Percentiles rank a stretch among this genome's conserved stretches.
Conservation (phyloP, 2,113 vertebrate genomes). For the Jaculus jaculus region DNA sequence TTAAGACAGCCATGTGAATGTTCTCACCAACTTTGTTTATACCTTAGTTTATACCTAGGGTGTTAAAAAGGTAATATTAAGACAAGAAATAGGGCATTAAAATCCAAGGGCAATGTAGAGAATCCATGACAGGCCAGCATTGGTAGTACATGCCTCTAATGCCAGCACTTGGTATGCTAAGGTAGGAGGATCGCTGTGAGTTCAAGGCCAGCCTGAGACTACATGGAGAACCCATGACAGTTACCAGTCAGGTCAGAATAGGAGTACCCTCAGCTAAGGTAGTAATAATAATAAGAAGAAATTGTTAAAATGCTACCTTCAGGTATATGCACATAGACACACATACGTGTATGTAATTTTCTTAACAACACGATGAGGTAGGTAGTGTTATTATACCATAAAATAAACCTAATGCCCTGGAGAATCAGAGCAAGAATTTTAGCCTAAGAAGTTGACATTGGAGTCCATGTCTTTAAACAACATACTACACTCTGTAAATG, state of each 20-base stretch:
- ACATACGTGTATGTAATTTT: background rate
- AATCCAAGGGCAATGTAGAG: background rate
- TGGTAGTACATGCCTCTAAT: no score
- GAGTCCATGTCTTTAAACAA: background rate
- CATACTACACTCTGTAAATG: background rate
- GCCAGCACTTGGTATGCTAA: no score
- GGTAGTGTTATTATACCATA: background rate
- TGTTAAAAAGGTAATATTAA: background rate
- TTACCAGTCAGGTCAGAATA: background rate
- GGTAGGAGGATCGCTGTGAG: no score
- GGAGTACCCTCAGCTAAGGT: background rate
- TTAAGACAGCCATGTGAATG: background rate
- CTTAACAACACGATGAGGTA: background rate
- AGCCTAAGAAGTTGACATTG: background rate
- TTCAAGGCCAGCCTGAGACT: no score
- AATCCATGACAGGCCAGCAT: background rate
- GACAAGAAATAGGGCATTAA: background rate
- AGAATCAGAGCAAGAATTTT: conserved; percentile 40
- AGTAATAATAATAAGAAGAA: background rate
- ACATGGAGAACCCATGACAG: background rate
- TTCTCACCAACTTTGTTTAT: background rate
- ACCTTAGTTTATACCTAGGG: background rate
- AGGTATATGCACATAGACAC: background rate
- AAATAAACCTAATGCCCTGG: background rate
- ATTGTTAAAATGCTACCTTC: background rate